phyloP scores from a whole-genome alignment of 2,797 vertebrate genomes.

The Hemibagrus guttatus region DNA sequence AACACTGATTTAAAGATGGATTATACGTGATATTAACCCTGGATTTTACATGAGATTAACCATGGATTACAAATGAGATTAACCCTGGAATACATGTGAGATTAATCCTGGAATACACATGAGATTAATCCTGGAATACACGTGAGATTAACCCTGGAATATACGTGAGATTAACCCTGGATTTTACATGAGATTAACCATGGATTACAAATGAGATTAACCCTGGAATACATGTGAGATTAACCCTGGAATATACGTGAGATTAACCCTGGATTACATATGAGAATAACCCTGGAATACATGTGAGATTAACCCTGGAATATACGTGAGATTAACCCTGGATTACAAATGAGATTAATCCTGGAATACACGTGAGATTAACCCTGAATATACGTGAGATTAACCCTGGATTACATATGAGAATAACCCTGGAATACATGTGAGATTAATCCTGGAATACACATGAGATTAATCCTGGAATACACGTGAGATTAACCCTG shows the following conservation, averaged over 20 bases:
- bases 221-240: background rate
- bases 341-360: background rate
- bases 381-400: background rate
- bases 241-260: background rate
- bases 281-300: background rate
- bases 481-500: background rate
- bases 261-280: background rate
- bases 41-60: background rate
- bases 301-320: background rate
- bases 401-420: background rate
- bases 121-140: background rate
- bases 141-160: background rate
- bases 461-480: background rate
- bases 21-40: background rate
- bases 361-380: background rate
- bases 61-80: background rate
- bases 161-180: background rate
- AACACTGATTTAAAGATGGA: too few species aligned
- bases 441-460: background rate
- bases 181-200: background rate
- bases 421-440: background rate
- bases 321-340: too few species aligned
- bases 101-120: background rate
- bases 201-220: background rate
- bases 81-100: background rate